These are phyloP conservation scores for Tyrannus savana DNA, from an alignment of 2,113 vertebrate species.

Conservation along the genomic window DNA sequence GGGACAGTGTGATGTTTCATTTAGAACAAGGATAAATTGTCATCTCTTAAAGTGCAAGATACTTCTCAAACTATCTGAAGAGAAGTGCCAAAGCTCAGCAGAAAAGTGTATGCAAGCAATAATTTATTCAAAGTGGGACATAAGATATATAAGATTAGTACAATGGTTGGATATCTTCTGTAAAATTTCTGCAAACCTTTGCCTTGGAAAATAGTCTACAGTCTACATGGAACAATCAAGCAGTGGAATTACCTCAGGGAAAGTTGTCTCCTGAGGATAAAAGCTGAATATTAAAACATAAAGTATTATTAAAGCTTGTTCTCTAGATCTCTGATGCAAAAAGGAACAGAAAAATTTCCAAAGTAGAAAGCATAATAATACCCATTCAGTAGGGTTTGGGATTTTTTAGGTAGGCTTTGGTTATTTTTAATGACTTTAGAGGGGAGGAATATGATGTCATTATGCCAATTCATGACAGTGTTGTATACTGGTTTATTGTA, in stretches of 20 bases:
- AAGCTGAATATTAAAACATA: neutral
- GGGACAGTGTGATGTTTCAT: neutral
- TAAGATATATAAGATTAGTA: neutral
- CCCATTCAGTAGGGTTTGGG: neutral
- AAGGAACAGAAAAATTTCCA: neutral
- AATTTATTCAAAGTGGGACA: neutral
- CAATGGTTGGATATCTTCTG: neutral
- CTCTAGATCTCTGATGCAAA: neutral
- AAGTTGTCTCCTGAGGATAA: neutral
- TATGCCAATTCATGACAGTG: neutral
- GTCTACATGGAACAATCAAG: neutral
- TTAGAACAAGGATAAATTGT: conserved; percentile 39
- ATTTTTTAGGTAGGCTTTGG: neutral
- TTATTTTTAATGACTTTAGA: neutral
- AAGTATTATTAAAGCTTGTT: neutral
- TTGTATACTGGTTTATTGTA: neutral
- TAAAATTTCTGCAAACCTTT: neutral
- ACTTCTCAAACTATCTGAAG: neutral
- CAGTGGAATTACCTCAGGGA: neutral
- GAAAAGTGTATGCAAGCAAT: conserved; percentile 14
- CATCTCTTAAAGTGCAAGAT: neutral
- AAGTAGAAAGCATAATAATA: neutral
- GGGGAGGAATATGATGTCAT: neutral
- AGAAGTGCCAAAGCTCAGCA: neutral
- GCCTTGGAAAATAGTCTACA: neutral